Evolutionary conservation across 1,140 invertebrate species (phyloP), one percentile per base, ranked within the genome.

Genomic region (Acromyrmex heyeri): DNA sequence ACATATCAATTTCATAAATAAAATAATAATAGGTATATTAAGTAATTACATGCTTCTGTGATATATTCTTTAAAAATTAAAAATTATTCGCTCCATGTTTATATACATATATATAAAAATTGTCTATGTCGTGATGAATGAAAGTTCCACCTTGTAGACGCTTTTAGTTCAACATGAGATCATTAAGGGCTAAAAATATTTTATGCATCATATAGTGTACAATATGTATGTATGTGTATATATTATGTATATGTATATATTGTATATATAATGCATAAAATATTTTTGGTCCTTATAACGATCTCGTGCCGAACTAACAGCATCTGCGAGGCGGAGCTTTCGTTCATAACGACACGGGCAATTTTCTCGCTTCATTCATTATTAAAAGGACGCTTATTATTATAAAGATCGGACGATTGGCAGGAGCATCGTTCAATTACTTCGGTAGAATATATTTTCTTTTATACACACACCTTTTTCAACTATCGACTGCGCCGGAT

Each of bases 321-420:
- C 69, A 18, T n/a, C 24, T 48, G 44, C 27, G 27, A 18, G 44
- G 48, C 21, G 24, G 16, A 30, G 38, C 38, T 38, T 57, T 72
- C 48, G 27, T 50, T 61, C 48, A 73, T 50, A 82, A 73, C 79
- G 67, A 72, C 24, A 44, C 48, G n/a, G 79, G 67, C 30, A 81
- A 82, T 59, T 59, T 72, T 82, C 38, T 61, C 67, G 21, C 21
- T 82, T 73, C 79, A 30, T 14, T 83, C 69, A 73, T 75, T 83
- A 83, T 75, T 83, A 62, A 75, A 50, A 62, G 27, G 44, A 83
- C 38, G 55, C 67, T 83, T 75, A 48, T 83, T 73, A 61, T 82
- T 75, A 83, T 61, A 75, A 83, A 75, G 69, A 12, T 14, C 38
- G 67, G 4, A 72, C 65, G 55, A 34, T 12, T 34, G 53, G 18